Conservation (phyloP, 2,888 invertebrate genomes). For the Dryadula phaetusa region DNA sequence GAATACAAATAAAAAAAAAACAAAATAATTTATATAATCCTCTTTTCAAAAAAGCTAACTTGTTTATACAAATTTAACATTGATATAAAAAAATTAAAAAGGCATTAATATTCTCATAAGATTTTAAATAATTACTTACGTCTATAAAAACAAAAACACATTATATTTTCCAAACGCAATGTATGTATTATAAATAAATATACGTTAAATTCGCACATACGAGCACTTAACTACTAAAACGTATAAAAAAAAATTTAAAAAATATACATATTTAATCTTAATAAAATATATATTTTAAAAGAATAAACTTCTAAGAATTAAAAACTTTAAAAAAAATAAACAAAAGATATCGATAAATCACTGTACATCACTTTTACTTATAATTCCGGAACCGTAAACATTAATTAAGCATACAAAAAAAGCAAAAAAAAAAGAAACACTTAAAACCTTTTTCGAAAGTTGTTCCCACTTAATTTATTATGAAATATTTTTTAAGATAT, state of each 20-base stretch:
- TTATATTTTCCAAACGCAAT: background rate
- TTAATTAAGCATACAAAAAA: background rate
- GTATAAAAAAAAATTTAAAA: background rate
- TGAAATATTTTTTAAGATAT: background rate
- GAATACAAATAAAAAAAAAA: no score
- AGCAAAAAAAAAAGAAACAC: background rate
- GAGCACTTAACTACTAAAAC: background rate
- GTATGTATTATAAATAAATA: background rate
- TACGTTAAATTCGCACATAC: background rate
- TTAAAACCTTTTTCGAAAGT: background rate
- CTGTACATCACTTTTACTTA: constrained; percentile 12
- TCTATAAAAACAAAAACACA: background rate
- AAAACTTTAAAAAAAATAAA: no score
- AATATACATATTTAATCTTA: background rate
- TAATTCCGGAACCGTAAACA: background rate
- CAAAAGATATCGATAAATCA: constrained; percentile 9
- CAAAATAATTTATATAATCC: no score
- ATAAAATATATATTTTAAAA: background rate
- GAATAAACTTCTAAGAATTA: no score
- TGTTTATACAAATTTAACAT: no score
- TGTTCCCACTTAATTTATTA: background rate
- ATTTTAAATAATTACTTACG: background rate
- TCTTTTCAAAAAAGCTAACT: no score
- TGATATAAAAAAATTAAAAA: no score
- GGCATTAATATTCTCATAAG: background rate